phyloP scores from a whole-genome alignment of 2,888 invertebrate genomes.

The Incurvaria masculella region DNA sequence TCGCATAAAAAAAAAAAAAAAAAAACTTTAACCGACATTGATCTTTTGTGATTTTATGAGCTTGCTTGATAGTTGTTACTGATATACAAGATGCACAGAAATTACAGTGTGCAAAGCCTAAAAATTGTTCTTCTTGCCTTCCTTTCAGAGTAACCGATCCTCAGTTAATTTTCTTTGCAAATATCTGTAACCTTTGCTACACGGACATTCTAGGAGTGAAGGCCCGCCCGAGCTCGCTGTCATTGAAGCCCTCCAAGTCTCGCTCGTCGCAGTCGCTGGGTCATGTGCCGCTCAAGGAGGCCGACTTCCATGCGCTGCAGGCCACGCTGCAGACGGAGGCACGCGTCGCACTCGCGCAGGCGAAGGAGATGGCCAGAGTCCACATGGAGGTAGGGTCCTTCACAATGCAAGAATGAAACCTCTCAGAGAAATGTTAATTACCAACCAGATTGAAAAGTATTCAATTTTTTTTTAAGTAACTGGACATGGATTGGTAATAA shows the following conservation, averaged over 20 bases:
- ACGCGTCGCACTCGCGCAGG: conserved; percentile 81
- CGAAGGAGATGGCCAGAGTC: conserved; percentile 88
- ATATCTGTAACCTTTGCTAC: conserved; percentile 1
- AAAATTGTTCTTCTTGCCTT: conserved; percentile 7
- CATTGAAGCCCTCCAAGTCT: conserved; percentile 42
- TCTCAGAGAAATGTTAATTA: too few species aligned
- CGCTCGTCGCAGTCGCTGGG: conserved; percentile 48
- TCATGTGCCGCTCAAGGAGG: conserved; percentile 54
- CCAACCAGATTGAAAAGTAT: too few species aligned
- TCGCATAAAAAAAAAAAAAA: too few species aligned
- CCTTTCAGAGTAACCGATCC: neutral
- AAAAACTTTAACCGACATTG: too few species aligned
- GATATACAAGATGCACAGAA: too few species aligned
- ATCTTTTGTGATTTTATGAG: too few species aligned
- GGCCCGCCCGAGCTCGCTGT: conserved; percentile 42
- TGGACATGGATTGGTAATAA: too few species aligned
- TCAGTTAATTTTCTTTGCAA: neutral
- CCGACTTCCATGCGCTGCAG: conserved; percentile 78
- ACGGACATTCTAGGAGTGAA: conserved; percentile 20
- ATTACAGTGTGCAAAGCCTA: too few species aligned
- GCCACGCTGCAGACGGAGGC: conserved; percentile 84
- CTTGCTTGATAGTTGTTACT: too few species aligned
- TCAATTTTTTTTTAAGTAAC: too few species aligned
- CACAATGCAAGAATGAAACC: too few species aligned
- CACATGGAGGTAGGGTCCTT: conserved; percentile 91